phyloP scores from a whole-genome alignment of 2,797 vertebrate genomes.

The Paguma larvata region DNA sequence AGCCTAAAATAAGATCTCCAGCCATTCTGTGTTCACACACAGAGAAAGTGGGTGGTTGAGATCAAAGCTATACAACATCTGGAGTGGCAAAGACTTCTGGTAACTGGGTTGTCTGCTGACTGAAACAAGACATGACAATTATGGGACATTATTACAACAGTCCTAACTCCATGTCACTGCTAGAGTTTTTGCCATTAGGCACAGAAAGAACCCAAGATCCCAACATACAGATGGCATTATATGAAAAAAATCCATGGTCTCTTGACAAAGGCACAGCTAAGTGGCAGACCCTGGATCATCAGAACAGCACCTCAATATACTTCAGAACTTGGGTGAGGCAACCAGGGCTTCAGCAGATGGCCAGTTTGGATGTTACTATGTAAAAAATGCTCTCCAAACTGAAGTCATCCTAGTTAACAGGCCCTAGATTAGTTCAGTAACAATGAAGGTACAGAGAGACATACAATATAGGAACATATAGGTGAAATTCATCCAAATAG shows the following conservation, averaged over 20 bases:
- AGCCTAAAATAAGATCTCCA: slow-evolving; percentile 55
- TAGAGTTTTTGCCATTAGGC: background rate
- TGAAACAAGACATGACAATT: slow-evolving; percentile 46
- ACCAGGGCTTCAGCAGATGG: background rate
- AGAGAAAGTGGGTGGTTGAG: background rate
- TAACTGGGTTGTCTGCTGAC: background rate
- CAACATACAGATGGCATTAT: background rate
- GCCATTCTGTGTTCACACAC: background rate
- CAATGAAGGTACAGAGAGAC: background rate
- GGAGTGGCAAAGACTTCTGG: background rate
- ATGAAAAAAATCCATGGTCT: background rate
- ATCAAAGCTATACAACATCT: slow-evolving; percentile 6
- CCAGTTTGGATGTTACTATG: background rate
- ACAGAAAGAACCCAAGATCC: background rate
- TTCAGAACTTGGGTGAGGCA: background rate
- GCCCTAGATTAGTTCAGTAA: background rate
- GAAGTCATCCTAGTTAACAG: background rate
- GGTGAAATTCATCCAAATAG: background rate
- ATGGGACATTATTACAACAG: background rate
- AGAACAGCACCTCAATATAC: background rate
- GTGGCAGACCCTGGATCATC: background rate
- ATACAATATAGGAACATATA: background rate
- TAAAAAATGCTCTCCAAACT: slow-evolving; percentile 11
- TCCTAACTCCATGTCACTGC: background rate
- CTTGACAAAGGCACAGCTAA: background rate